A percentile compares a stretch with the other conserved stretches of the same genome.
phyloP scores from a whole-genome alignment of 2,888 invertebrate genomes.

The Napeogenes inachia region DNA sequence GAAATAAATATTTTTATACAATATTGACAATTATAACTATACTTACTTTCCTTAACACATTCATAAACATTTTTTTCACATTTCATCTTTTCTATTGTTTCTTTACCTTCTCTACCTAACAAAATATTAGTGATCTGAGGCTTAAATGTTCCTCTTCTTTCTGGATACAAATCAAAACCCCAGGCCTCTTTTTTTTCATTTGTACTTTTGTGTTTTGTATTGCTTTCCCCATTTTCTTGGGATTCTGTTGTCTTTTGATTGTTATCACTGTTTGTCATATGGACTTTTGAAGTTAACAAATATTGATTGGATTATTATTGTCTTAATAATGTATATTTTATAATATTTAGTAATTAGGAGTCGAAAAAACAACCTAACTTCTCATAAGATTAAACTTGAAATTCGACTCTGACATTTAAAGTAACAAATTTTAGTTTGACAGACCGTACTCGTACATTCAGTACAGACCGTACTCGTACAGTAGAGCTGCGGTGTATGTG shows the following conservation, averaged over 20 bases:
- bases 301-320: slow-evolving; percentile 8
- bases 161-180: slow-evolving; percentile 91
- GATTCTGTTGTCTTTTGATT: not conserved
- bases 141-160: slow-evolving; percentile 81
- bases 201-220: slow-evolving; percentile 16
- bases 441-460: no score
- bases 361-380: no score
- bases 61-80: slow-evolving; percentile 89
- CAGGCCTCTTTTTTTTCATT: slow-evolving; percentile 65
- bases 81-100: slow-evolving; percentile 82
- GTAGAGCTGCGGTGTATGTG: no score
- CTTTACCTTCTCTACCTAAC: slow-evolving; percentile 82
- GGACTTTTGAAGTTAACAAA: not conserved
- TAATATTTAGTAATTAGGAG: not conserved
- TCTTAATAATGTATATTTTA: slow-evolving; percentile 3
- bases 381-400: no score
- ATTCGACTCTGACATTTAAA: no score
- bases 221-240: slow-evolving; percentile 12
- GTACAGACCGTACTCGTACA: no score
- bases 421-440: no score
- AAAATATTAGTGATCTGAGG: slow-evolving; percentile 76
- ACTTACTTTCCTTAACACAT: slow-evolving; percentile 84
- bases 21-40: slow-evolving; percentile 6
- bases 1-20: not conserved
- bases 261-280: slow-evolving; percentile 5